Conservation (phyloP, 2,888 invertebrate genomes). For the Caenorhabditis sinica region DNA sequence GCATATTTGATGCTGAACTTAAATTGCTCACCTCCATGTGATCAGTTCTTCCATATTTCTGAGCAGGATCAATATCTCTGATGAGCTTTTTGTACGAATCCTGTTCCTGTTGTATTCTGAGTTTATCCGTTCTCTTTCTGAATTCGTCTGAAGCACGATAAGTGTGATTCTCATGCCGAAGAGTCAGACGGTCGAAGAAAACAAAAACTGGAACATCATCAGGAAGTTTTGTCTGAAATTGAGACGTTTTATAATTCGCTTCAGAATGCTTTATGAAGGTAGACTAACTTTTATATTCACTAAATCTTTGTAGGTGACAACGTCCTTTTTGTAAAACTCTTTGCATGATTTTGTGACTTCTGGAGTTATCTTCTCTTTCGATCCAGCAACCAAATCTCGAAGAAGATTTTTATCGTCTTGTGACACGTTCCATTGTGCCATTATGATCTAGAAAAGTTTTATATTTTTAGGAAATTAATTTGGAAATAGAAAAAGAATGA, state of each 20-base stretch:
- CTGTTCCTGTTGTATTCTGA: slow-evolving; percentile 67
- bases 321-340: slow-evolving; percentile 58
- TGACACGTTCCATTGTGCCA: slow-evolving; percentile 63
- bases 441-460: neutral
- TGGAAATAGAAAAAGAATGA: neutral
- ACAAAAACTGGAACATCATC: slow-evolving; percentile 61
- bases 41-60: slow-evolving; percentile 68
- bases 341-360: slow-evolving; percentile 33
- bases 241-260: neutral
- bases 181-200: slow-evolving; percentile 56
- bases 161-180: slow-evolving; percentile 54
- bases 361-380: slow-evolving; percentile 19
- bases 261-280: neutral
- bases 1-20: neutral
- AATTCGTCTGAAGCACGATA: slow-evolving; percentile 69
- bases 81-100: slow-evolving; percentile 68
- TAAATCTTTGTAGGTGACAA: slow-evolving; percentile 62
- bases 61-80: slow-evolving; percentile 69
- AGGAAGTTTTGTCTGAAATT: slow-evolving; percentile 56
- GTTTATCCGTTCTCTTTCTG: slow-evolving; percentile 66
- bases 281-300: slow-evolving; percentile 63
- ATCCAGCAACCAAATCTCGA: slow-evolving; percentile 10
- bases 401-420: slow-evolving; percentile 41
- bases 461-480: neutral
- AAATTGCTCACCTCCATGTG: slow-evolving; percentile 63